Evolutionary conservation across 2,113 vertebrate species (phyloP), one percentile per base, ranked within the genome.

Genomic region (Rhadina sibilatrix): DNA sequence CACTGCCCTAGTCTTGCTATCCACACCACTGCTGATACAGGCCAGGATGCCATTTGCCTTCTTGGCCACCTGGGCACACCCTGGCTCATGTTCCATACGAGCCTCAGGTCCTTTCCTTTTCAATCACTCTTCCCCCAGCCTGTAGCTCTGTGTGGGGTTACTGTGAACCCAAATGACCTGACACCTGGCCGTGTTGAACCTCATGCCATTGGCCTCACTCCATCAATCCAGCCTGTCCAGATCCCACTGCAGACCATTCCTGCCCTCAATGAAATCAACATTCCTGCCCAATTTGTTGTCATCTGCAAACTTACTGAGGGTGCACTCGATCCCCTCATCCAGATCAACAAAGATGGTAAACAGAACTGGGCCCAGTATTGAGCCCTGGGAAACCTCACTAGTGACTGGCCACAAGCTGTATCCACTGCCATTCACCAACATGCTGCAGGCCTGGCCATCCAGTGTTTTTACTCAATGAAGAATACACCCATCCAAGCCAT

Each of bases 101-200:
- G 6, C 3, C 3, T 5, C 13, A 33, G 15, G 19, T 61, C 57
- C 16, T 56, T 71, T 85, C 35, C 59, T 63, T 57, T 38, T 30
- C 23, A 64, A 7, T 8, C n/a, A 22, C 35, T 35, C 21, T 46
- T 28, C 13, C 25, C 12, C 15, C 9, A 50, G 33, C 7, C 40
- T 52, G 33, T 16, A 35, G 49, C 0, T 0, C 35, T 69, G 12
- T 15, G 2, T 15, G 10, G 17, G 16, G 27, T 49, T 49, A 69
- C 4, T 80, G 56, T 54, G 12, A 27, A 24, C 35, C 24, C 56
- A 88, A 8, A 12, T 11, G 38, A 87, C 40, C 24, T 2, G 1
- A 31, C 11, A 23, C 12, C 49, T 11, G 11, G 38, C n/a, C 20
- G 42, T 21, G 17, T 10, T 64, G 17, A 83, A 50, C 6, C 11